These are phyloP conservation scores for Lophius piscatorius DNA, from an alignment of 2,113 vertebrate genomes.

Conservation along the genomic window DNA sequence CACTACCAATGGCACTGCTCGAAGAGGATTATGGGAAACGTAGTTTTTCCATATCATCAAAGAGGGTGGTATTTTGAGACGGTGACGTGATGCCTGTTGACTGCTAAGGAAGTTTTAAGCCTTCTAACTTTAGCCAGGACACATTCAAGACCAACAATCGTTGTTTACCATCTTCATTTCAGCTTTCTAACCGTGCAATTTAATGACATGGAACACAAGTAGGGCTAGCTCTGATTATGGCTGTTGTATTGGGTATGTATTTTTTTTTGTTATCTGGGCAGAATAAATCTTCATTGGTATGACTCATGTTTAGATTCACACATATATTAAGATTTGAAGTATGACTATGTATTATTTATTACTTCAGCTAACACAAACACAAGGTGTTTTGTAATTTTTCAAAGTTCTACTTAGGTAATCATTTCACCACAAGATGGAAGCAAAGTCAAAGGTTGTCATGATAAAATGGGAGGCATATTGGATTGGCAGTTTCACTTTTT, in stretches of 20 bases:
- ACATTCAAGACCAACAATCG: not conserved
- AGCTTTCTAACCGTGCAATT: no score
- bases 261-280: no score
- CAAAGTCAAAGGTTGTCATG: not conserved
- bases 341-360: no score
- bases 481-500: conserved; percentile 45
- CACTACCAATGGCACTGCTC: conserved; percentile 70
- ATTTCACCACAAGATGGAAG: conserved; percentile 34
- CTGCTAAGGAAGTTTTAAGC: conserved; percentile 12
- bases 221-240: no score
- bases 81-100: conserved; percentile 46
- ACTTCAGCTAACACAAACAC: no score
- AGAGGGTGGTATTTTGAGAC: conserved; percentile 34
- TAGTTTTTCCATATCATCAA: conserved; percentile 32
- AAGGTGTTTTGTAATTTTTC: no score
- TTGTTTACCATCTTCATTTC: no score
- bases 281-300: no score
- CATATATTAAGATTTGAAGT: no score
- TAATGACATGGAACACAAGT: no score
- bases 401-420: not conserved
- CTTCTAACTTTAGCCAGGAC: conserved; percentile 18
- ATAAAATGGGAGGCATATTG: not conserved
- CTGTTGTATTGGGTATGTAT: no score
- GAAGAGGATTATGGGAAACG: conserved; percentile 62
- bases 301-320: no score